phyloP scores from a whole-genome alignment of 1,140 invertebrate species.

The Zaprionus kolodkinae region DNA sequence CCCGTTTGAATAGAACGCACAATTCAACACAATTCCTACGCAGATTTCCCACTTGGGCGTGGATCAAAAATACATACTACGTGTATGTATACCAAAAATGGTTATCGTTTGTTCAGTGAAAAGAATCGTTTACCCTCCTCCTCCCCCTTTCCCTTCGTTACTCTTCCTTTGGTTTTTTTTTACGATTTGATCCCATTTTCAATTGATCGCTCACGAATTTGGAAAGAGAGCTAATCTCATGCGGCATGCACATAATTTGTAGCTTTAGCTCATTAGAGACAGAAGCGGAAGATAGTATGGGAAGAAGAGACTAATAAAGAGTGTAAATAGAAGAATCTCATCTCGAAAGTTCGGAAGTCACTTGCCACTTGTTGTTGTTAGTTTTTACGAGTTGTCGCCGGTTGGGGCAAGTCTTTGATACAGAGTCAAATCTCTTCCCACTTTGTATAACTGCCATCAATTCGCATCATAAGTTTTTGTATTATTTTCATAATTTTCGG shows the following conservation, averaged over 20 bases:
- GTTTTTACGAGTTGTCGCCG: slow-evolving; percentile 45
- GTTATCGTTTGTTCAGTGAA: background rate
- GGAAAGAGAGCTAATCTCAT: slow-evolving; percentile 46
- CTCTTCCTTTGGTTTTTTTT: slow-evolving; percentile 17
- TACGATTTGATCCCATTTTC: slow-evolving; percentile 33
- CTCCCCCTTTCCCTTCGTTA: background rate
- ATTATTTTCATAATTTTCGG: slow-evolving; percentile 22
- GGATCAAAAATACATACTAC: slow-evolving; percentile 3
- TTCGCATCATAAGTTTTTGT: slow-evolving; percentile 33
- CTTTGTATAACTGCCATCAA: slow-evolving; percentile 26
- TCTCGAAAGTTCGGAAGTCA: slow-evolving; percentile 51
- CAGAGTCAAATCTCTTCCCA: background rate
- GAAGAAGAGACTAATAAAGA: slow-evolving; percentile 7
- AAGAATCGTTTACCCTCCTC: no score
- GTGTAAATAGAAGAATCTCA: slow-evolving; percentile 6
- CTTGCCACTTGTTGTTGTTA: slow-evolving; percentile 41
- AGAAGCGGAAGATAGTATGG: slow-evolving; percentile 21
- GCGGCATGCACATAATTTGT: slow-evolving; percentile 71
- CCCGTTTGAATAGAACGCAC: background rate
- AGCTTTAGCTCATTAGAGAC: slow-evolving; percentile 41
- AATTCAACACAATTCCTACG: slow-evolving; percentile 15
- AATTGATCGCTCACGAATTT: slow-evolving; percentile 39
- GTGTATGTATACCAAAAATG: background rate
- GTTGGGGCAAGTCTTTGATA: background rate
- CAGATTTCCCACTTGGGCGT: slow-evolving; percentile 34